Conservation (phyloP, 2,797 vertebrate genomes). For the Myotis planiceps region DNA sequence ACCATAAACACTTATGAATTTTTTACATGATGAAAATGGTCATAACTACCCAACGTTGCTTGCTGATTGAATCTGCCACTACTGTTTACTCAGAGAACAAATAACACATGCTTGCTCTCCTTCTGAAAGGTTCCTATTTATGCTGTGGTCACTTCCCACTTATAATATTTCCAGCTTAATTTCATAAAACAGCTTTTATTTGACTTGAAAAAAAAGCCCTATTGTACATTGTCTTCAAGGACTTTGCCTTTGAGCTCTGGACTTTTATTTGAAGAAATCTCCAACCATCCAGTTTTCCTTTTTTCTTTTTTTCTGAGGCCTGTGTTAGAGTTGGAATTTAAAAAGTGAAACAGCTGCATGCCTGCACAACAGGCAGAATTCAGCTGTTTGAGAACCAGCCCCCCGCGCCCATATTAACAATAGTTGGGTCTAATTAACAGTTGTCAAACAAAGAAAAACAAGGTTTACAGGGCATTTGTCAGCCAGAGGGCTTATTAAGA, state of each 20-base stretch:
- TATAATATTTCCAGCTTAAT: conserved; percentile 90
- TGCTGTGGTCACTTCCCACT: conserved; percentile 90
- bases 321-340: conserved; percentile 71
- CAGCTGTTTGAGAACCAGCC: conserved; percentile 47
- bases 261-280: conserved; percentile 85
- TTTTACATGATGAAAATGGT: conserved; percentile 96
- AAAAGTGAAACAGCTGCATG: conserved; percentile 84
- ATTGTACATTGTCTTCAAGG: conserved; percentile 87
- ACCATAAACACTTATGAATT: conserved; percentile 89
- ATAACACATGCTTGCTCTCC: conserved; percentile 95
- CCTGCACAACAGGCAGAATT: conserved; percentile 65
- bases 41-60: conserved; percentile 94
- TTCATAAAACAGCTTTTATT: conserved; percentile 89
- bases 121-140: conserved; percentile 90
- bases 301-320: background rate
- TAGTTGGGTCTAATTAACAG: conserved; percentile 35
- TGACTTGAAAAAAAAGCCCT: conserved; percentile 78
- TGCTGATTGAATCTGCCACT: conserved; percentile 98
- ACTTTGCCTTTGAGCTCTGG: conserved; percentile 86
- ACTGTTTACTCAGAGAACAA: conserved; percentile 98
- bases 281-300: conserved; percentile 73
- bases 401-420: conserved; percentile 34
- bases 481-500: conserved; percentile 19
- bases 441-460: conserved; percentile 57
- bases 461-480: conserved; percentile 25